phyloP scores from a whole-genome alignment of 2,113 vertebrate genomes.

The Cynopterus brachyotis region DNA sequence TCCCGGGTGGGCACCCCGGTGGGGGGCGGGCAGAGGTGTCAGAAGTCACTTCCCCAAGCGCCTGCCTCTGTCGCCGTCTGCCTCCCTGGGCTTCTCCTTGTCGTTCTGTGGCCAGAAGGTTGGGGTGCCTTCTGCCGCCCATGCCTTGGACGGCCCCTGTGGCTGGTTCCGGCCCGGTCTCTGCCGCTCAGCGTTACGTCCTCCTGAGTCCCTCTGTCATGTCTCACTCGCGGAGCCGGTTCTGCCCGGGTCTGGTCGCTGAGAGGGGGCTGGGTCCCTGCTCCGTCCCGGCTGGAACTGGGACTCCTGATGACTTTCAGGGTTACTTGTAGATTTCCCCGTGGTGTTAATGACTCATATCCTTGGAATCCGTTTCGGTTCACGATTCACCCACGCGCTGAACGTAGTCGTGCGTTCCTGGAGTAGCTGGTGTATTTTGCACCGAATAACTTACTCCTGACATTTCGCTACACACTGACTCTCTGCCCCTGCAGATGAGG shows the following conservation, averaged over 20 bases:
- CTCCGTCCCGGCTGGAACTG: not conserved
- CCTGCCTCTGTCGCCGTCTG: not conserved
- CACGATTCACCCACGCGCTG: not conserved
- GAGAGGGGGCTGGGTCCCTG: not conserved
- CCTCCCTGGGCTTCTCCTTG: not conserved
- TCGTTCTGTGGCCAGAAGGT: not conserved
- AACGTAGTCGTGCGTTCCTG: not conserved
- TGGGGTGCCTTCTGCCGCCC: not conserved
- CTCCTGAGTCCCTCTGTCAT: not conserved
- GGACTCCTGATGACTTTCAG: not conserved
- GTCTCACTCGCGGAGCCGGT: not conserved
- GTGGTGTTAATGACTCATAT: not conserved
- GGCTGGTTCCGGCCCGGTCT: too few relatives aligned
- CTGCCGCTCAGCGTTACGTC: not conserved
- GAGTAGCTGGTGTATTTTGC: not conserved
- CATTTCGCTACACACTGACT: fast-evolving
- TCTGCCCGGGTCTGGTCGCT: not conserved
- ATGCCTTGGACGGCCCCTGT: not conserved
- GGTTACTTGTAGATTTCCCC: not conserved
- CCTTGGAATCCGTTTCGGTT: not conserved
- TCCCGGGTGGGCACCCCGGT: too few relatives aligned
- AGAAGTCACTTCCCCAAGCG: fast-evolving
- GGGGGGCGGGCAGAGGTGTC: not conserved
- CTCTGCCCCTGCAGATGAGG: constrained; percentile 75
- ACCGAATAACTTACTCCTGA: not conserved